Conservation (phyloP, 1,140 invertebrate genomes). For the Odontomachus brunneus region DNA sequence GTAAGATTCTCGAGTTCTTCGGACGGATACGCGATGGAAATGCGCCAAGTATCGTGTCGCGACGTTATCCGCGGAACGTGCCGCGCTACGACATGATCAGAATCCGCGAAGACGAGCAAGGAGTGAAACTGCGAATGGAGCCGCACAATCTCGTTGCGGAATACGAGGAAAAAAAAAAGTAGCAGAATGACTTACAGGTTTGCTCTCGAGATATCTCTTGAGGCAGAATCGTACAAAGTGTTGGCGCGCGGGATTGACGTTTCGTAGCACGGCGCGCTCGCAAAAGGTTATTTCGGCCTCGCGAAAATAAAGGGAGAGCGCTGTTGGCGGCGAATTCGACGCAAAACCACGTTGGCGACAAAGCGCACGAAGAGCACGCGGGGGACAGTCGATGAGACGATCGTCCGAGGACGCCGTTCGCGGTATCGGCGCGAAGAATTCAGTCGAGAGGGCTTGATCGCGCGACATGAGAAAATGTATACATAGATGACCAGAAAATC, state of each 20-base stretch:
- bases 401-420: not conserved
- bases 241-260: not conserved
- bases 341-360: not conserved
- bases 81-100: too few species aligned
- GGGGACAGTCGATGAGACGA: not conserved
- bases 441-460: not conserved
- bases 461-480: not conserved
- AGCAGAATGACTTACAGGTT: too few species aligned
- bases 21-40: too few species aligned
- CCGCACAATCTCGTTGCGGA: too few species aligned
- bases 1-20: too few species aligned
- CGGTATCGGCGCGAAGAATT: not conserved
- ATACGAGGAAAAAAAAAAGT: too few species aligned
- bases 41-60: too few species aligned
- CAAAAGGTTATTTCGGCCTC: constrained; percentile 15
- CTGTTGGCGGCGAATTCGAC: not conserved
- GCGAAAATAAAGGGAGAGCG: not conserved
- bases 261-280: not conserved
- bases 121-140: too few species aligned
- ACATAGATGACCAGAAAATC: constrained; percentile 8
- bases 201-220: too few species aligned
- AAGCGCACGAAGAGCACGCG: not conserved
- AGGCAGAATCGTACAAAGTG: too few species aligned
- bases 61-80: too few species aligned
- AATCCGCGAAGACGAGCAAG: too few species aligned